phyloP scores from a whole-genome alignment of 2,888 invertebrate species.

The Ferdinandea cuprea region DNA sequence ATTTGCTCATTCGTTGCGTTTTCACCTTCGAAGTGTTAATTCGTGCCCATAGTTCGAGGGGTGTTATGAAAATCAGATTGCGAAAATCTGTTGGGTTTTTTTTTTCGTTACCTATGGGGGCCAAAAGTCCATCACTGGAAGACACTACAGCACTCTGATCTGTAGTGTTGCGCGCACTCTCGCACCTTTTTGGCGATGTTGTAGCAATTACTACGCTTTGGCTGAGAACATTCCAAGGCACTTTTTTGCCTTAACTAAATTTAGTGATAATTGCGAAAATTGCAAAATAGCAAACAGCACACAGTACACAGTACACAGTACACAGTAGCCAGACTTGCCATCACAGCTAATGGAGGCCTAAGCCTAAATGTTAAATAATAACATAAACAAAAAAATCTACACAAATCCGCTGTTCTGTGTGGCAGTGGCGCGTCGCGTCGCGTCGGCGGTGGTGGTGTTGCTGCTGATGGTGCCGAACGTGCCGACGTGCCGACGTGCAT shows the following conservation, averaged over 20 bases:
- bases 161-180: conserved; percentile 46
- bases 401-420: conserved; percentile 3
- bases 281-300: conserved; percentile 42
- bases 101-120: conserved; percentile 40
- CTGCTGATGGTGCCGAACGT: conserved; percentile 20
- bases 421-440: conserved; percentile 8
- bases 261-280: conserved; percentile 69
- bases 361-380: conserved; percentile 68
- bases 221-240: conserved; percentile 60
- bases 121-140: conserved; percentile 71
- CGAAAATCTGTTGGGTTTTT: conserved; percentile 66
- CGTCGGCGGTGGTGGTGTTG: conserved; percentile 22
- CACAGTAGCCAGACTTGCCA: conserved; percentile 42
- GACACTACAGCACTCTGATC: conserved; percentile 30
- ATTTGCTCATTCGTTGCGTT: conserved; percentile 24
- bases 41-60: conserved; percentile 68
- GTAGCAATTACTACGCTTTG: conserved; percentile 53
- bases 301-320: neutral
- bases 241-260: conserved; percentile 50
- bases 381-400: conserved; percentile 34
- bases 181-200: conserved; percentile 66
- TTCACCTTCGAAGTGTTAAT: conserved; percentile 45
- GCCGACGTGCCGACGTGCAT: conserved; percentile 45
- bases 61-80: conserved; percentile 71
- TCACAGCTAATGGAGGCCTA: conserved; percentile 44